Conservation (phyloP, 2,888 invertebrate species). For the Timandra comae region DNA sequence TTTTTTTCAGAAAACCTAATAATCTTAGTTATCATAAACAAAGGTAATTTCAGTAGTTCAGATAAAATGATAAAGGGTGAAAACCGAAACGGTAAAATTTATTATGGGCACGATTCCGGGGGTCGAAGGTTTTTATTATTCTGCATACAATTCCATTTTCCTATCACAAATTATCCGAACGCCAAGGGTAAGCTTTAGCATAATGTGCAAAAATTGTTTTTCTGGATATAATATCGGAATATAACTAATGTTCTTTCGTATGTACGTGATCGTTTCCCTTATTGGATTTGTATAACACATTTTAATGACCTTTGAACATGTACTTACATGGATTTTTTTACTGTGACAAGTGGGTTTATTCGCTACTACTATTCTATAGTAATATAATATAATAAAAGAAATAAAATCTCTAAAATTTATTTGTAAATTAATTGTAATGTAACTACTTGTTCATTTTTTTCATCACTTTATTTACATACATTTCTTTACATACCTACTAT, state of each 20-base stretch:
- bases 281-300: too few relatives aligned
- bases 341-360: too few relatives aligned
- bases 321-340: too few relatives aligned
- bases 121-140: constrained; percentile 70
- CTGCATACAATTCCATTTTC: constrained; percentile 72
- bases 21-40: constrained; percentile 12
- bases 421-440: too few relatives aligned
- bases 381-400: too few relatives aligned
- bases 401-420: too few relatives aligned
- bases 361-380: too few relatives aligned
- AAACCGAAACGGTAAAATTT: constrained; percentile 54
- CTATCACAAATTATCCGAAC: constrained; percentile 69
- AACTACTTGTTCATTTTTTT: too few relatives aligned
- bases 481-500: too few relatives aligned
- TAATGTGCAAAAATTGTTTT: constrained; percentile 61
- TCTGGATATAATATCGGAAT: constrained; percentile 38
- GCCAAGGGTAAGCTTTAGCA: constrained; percentile 61
- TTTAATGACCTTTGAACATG: too few relatives aligned
- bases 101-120: constrained; percentile 56
- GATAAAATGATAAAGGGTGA: constrained; percentile 39
- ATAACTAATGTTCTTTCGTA: constrained; percentile 6
- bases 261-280: background rate
- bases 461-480: too few relatives aligned
- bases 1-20: background rate
- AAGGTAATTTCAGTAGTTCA: constrained; percentile 35